Conservation (phyloP, 2,113 vertebrate genomes). For the Neopipo cinnamomea region DNA sequence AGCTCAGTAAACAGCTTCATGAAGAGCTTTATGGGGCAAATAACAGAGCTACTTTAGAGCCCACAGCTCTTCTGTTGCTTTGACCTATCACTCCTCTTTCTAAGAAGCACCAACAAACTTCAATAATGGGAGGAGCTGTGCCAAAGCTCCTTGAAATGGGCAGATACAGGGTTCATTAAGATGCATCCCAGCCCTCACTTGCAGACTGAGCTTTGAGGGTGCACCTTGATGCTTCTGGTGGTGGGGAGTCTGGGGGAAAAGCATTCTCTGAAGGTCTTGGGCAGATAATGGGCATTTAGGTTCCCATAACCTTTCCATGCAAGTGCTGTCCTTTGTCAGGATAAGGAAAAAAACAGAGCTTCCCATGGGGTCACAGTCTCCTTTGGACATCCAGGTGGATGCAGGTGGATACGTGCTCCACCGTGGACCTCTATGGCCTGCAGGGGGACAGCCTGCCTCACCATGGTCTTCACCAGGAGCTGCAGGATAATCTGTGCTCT, state of each 20-base stretch:
- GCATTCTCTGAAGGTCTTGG: not conserved
- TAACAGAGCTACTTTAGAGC: not conserved
- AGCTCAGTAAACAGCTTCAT: not conserved
- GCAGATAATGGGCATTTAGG: not conserved
- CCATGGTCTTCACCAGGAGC: fast-evolving
- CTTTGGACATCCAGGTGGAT: not conserved
- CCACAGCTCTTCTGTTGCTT: not conserved
- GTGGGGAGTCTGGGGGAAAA: not conserved
- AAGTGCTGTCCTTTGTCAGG: not conserved
- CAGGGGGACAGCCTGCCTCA: not conserved
- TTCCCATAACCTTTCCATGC: not conserved
- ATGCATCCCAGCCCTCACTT: not conserved
- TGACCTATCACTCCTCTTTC: not conserved
- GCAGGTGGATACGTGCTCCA: not conserved
- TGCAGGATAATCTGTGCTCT: not conserved
- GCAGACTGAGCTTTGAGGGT: not conserved
- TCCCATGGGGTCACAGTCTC: not conserved
- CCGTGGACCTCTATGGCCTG: not conserved
- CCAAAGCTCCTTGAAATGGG: not conserved
- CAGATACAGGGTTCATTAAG: not conserved
- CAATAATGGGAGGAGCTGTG: not conserved
- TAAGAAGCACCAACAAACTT: not conserved
- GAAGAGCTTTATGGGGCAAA: not conserved
- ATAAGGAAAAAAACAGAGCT: not conserved
- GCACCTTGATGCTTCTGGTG: not conserved